These are phyloP conservation scores for Rostratula benghalensis DNA, from an alignment of 2,113 vertebrate species.

Conservation along the genomic window DNA sequence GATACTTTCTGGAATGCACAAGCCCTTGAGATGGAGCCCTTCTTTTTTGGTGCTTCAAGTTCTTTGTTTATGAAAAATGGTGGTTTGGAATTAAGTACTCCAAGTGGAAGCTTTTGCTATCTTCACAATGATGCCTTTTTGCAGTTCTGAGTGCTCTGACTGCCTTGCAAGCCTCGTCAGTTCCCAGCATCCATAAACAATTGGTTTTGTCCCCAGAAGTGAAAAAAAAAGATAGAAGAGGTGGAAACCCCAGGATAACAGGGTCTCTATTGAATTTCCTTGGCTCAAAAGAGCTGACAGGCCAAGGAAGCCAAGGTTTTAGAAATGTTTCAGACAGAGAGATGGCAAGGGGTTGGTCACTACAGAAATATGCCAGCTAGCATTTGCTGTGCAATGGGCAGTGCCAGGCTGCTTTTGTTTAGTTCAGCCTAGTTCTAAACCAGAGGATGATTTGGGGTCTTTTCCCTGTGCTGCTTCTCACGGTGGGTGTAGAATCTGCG, in stretches of 20 bases:
- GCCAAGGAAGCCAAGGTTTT: slow-evolving; percentile 52
- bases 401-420: slow-evolving; percentile 37
- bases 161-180: slow-evolving; percentile 24
- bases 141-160: slow-evolving; percentile 35
- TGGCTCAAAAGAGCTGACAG: slow-evolving; percentile 30
- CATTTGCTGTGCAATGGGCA: not conserved
- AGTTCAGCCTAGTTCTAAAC: not conserved
- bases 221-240: slow-evolving; percentile 59
- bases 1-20: not conserved
- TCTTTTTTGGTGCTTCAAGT: not conserved
- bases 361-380: slow-evolving; percentile 39
- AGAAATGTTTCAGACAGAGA: slow-evolving; percentile 39
- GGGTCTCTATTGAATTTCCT: slow-evolving; percentile 57
- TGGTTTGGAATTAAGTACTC: slow-evolving; percentile 24
- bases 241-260: slow-evolving; percentile 43
- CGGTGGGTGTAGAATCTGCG: not conserved
- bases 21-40: not conserved
- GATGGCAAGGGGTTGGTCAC: slow-evolving; percentile 12
- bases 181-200: slow-evolving; percentile 45
- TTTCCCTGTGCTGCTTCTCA: slow-evolving; percentile 19
- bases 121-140: slow-evolving; percentile 43
- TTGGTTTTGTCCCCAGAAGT: slow-evolving; percentile 35
- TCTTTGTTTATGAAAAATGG: slow-evolving; percentile 9
- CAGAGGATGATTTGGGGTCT: not conserved
- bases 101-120: slow-evolving; percentile 5